Evolutionary conservation across 2,797 vertebrate species (phyloP).

Genomic region (Myripristis murdjan): DNA sequence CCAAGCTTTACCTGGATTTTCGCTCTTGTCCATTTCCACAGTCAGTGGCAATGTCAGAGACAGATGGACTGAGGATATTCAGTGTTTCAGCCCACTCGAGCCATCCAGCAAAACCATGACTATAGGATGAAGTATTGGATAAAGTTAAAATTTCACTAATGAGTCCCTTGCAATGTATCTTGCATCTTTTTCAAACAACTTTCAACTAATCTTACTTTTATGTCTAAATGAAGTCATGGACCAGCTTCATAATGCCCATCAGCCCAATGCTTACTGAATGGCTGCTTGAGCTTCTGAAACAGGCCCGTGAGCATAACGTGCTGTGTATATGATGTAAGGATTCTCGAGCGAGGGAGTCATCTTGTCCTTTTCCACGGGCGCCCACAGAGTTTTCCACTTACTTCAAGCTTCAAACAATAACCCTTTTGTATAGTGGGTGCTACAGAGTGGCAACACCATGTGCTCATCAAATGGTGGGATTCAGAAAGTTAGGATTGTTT

Average conservation of each 20-base stretch:
- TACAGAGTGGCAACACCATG: conserved; percentile 48
- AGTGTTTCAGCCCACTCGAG: no score
- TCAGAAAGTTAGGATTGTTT: conserved; percentile 59
- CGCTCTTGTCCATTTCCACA: no score
- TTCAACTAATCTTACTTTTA: no score
- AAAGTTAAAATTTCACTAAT: conserved; percentile 23
- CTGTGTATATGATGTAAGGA: conserved; percentile 77
- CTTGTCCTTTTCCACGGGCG: conserved; percentile 66
- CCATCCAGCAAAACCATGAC: no score
- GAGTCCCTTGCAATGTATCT: background rate
- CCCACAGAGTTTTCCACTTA: conserved; percentile 78
- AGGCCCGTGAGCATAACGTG: conserved; percentile 50
- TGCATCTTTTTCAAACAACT: background rate
- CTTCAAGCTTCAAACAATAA: conserved; percentile 73
- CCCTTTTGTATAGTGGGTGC: conserved; percentile 65
- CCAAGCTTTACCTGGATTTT: no score
- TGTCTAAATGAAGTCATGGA: background rate
- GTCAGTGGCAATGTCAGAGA: no score
- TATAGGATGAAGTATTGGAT: background rate
- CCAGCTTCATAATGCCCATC: conserved; percentile 38
- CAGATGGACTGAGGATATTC: no score
- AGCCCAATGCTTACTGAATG: conserved; percentile 45
- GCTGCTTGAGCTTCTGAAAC: conserved; percentile 36
- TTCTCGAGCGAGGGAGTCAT: conserved; percentile 75
- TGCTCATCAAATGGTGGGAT: conserved; percentile 59